phyloP scores from a whole-genome alignment of 2,113 vertebrate genomes.

The Hemibagrus wyckioides region DNA sequence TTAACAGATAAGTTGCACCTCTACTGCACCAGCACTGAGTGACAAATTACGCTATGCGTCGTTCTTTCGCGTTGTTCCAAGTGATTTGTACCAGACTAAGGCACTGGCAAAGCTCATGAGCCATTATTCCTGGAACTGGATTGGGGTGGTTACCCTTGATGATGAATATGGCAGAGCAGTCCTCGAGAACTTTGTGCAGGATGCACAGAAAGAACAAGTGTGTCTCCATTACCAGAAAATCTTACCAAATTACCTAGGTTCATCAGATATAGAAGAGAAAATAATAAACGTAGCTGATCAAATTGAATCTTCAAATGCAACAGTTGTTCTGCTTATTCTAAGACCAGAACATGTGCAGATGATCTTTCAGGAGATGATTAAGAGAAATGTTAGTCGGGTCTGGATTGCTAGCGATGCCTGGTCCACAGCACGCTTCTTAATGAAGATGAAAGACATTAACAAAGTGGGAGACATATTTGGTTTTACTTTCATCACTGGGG shows the following conservation, averaged over 20 bases:
- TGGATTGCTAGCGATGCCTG: constrained; percentile 70
- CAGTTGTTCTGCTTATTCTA: constrained; percentile 67
- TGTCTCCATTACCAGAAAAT: constrained; percentile 64
- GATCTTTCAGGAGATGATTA: constrained; percentile 50
- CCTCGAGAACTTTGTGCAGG: constrained; percentile 56
- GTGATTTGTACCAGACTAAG: constrained; percentile 66
- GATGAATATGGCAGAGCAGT: constrained; percentile 68
- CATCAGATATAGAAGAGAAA: background rate
- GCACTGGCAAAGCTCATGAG: constrained; percentile 63
- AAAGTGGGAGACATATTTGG: constrained; percentile 69
- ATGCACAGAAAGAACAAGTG: constrained; percentile 49
- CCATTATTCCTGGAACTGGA: constrained; percentile 68
- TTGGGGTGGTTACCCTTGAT: constrained; percentile 68
- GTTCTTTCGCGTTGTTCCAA: constrained; percentile 71
- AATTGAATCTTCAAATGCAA: constrained; percentile 56
- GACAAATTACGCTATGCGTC: constrained; percentile 63
- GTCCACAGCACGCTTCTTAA: constrained; percentile 53
- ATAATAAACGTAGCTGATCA: constrained; percentile 47
- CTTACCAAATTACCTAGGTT: constrained; percentile 58
- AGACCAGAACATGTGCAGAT: constrained; percentile 58
- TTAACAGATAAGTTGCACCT: constrained; percentile 64
- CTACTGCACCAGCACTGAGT: constrained; percentile 64
- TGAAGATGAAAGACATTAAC: constrained; percentile 62
- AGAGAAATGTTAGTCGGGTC: constrained; percentile 55
- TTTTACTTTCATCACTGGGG: constrained; percentile 55